Evolutionary conservation across 2,888 invertebrate genomes (phyloP).

Genomic region (Habrosyne pyritoides): DNA sequence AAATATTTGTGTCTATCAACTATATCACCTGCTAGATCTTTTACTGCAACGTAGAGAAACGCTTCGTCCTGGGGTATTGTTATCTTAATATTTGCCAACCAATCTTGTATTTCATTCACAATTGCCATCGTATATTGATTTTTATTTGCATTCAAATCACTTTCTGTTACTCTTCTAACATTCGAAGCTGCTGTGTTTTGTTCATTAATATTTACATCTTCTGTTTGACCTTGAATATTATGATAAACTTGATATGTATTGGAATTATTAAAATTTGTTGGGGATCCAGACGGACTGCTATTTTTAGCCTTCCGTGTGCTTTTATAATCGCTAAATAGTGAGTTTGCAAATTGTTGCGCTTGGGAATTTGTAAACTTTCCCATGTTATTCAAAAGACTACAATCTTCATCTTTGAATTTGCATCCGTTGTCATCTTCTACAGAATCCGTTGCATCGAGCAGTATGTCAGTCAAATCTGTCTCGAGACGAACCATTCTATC

Average conservation of each 20-base stretch:
- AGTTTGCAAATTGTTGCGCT: conserved; percentile 24
- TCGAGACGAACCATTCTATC: conserved; percentile 8
- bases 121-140: conserved; percentile 6
- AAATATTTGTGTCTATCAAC: conserved; percentile 22
- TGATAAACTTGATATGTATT: not conserved
- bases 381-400: conserved; percentile 12
- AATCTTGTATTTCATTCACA: conserved; percentile 17
- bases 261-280: not conserved
- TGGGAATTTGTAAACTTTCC: conserved; percentile 22
- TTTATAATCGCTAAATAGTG: conserved; percentile 26
- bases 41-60: conserved; percentile 10
- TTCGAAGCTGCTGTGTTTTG: not conserved
- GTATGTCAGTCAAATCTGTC: conserved; percentile 8
- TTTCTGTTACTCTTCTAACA: not conserved
- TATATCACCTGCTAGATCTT: conserved; percentile 23
- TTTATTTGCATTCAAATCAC: not conserved
- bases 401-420: not conserved
- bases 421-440: not conserved
- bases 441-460: not conserved
- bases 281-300: not conserved
- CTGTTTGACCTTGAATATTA: not conserved
- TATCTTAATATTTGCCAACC: conserved; percentile 16
- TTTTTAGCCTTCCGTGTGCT: conserved; percentile 12
- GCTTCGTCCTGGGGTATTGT: conserved; percentile 10
- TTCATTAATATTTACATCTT: not conserved